Evolutionary conservation across 2,113 vertebrate genomes (phyloP).

Genomic region (Psephotus haematonotus): DNA sequence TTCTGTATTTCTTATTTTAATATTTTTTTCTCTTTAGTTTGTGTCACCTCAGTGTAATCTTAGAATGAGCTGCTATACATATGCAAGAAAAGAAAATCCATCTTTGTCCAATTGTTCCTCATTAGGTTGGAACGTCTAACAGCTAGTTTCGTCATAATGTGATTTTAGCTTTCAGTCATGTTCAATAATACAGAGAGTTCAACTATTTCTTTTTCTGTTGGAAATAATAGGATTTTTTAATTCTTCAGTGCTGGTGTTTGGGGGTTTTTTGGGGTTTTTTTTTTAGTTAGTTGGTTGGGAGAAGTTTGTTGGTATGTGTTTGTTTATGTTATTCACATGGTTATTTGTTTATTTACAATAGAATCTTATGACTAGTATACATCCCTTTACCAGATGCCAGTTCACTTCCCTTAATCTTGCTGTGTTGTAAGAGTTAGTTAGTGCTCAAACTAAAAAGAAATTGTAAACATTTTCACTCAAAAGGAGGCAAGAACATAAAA

Average conservation of each 20-base stretch:
- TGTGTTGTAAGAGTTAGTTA: background rate
- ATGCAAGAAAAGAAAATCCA: background rate
- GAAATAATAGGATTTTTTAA: background rate
- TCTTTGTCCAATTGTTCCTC: background rate
- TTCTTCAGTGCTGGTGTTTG: fast-evolving
- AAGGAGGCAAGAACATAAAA: background rate
- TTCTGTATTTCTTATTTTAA: background rate
- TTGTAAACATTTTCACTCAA: background rate
- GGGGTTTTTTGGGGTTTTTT: background rate
- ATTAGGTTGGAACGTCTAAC: background rate
- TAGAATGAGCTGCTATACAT: background rate
- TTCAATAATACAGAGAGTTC: background rate
- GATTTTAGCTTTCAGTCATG: background rate
- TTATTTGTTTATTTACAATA: background rate
- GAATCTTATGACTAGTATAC: background rate
- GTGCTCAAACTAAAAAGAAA: background rate
- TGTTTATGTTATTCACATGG: background rate
- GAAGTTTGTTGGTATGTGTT: background rate
- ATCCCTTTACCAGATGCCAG: background rate
- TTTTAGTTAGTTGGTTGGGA: background rate
- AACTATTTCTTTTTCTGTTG: background rate
- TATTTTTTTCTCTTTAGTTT: background rate
- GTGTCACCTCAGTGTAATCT: background rate
- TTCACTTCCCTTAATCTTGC: background rate
- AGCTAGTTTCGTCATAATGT: background rate